phyloP scores from a whole-genome alignment of 2,797 vertebrate genomes.

The Rhinophrynus dorsalis region DNA sequence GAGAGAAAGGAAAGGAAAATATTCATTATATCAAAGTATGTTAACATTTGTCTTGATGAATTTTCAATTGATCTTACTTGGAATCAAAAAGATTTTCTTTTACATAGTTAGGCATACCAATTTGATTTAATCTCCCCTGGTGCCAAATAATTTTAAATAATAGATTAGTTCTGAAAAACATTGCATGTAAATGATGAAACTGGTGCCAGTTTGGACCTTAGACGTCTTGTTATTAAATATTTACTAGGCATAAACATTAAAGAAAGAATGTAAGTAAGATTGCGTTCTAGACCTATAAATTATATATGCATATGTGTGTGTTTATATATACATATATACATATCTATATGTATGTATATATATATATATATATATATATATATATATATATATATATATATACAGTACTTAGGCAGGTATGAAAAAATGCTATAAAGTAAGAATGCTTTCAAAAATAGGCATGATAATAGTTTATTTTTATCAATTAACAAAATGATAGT shows the following conservation, averaged over 20 bases:
- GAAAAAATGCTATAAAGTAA: no score
- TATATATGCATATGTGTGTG: neutral
- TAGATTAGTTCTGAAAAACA: constrained; percentile 24
- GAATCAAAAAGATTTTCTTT: neutral
- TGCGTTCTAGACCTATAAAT: constrained; percentile 9
- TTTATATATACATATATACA: no score
- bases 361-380: no score
- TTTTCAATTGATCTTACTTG: neutral
- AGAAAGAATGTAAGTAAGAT: constrained; percentile 10
- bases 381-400: no score
- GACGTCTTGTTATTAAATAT: constrained; percentile 29
- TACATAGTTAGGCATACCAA: neutral
- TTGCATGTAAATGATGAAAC: constrained; percentile 19
- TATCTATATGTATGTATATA: no score
- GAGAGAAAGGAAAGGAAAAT: no score
- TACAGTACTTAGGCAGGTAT: no score
- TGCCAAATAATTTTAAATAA: constrained; percentile 11
- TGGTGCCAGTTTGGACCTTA: constrained; percentile 22
- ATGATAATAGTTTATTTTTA: no score
- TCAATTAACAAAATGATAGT: no score
- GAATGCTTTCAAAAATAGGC: no score
- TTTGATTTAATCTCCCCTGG: neutral
- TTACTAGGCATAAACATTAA: constrained; percentile 9
- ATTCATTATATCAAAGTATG: no score
- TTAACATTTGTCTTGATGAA: neutral